Conservation (phyloP, 2,113 vertebrate genomes). For the Taurulus bubalis region DNA sequence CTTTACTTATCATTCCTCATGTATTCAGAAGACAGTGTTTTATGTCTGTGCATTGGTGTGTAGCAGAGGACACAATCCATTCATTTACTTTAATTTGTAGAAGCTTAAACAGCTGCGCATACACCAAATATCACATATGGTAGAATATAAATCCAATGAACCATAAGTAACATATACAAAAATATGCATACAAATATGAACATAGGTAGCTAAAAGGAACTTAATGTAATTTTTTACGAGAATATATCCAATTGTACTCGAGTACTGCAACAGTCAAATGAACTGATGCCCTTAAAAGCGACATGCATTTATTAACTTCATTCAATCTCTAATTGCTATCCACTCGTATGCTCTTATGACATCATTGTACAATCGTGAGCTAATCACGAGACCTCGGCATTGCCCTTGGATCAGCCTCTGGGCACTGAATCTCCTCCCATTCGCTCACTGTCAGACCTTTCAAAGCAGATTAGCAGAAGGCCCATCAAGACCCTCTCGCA, state of each 20-base stretch:
- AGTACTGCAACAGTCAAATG: background rate
- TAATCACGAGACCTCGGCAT: slow-evolving; percentile 62
- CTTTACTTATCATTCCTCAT: background rate
- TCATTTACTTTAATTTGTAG: background rate
- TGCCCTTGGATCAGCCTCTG: slow-evolving; percentile 56
- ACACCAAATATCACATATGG: background rate
- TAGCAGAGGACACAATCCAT: background rate
- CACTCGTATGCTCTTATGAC: background rate
- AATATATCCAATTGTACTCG: background rate
- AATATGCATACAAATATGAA: background rate
- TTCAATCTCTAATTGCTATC: background rate
- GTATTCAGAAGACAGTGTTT: background rate
- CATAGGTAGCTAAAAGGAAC: background rate
- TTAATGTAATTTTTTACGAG: background rate
- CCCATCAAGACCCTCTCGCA: slow-evolving; percentile 62
- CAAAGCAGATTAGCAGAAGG: slow-evolving; percentile 59
- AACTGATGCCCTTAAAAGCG: background rate
- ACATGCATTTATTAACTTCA: background rate
- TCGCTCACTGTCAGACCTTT: slow-evolving; percentile 59
- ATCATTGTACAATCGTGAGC: background rate
- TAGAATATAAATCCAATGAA: background rate
- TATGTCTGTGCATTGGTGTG: no score
- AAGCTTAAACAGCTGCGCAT: background rate
- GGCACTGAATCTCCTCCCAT: slow-evolving; percentile 47
- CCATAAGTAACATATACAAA: background rate